Base-by-base conservation (phyloP, 2,113 vertebrate genomes). In the Antennarius striatus region DNA sequence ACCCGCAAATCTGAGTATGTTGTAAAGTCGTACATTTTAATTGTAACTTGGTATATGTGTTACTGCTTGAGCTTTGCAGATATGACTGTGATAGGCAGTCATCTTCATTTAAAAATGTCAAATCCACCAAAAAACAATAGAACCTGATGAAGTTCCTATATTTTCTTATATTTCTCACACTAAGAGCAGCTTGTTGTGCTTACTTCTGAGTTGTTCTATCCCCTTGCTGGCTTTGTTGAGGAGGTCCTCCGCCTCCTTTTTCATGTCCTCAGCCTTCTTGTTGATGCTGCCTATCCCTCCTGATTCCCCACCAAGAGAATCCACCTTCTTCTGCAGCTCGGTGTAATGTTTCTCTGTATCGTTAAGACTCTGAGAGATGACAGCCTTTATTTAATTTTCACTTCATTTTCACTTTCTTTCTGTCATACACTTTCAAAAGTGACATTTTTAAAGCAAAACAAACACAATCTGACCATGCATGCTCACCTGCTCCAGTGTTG, bases 131-230 rank as follows among this genome's bases (percentile, higher is more conserved):
- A 40, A 40, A 40, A 40, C 39, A 40, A 40, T 40, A 22, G 22
- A 22, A 22, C 22, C 22, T 22, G 22, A 22, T 22, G 22, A 22
- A 22, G 22, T 40, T 40, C 39, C 5, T 40, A 3, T 6, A 40
- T 40, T 43, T 43, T 43, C 42, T 11, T 43, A 43, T 12, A 11
- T 11, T 3, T 7, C 10, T 10, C 42, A 11, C 11, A 8, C 9
- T 12, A 43, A 43, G 5, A 43, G 17, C 11, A 32, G 57, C 50
- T 66, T 7, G 3, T 1, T 52, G 16, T 16, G 85, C 90, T 79
- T 82, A 97, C 94, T 83, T 76, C 90, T 90, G 45, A 96, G 90
- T 12, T 82, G 68, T 8, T 61, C 90, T 60, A 94, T 93, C 67
- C 87, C 92, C 13, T 63, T 90, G 42, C 46, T 92, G 49, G 91